Conservation (phyloP, 2,113 vertebrate species). For the Sinocyclocheilus grahami region DNA sequence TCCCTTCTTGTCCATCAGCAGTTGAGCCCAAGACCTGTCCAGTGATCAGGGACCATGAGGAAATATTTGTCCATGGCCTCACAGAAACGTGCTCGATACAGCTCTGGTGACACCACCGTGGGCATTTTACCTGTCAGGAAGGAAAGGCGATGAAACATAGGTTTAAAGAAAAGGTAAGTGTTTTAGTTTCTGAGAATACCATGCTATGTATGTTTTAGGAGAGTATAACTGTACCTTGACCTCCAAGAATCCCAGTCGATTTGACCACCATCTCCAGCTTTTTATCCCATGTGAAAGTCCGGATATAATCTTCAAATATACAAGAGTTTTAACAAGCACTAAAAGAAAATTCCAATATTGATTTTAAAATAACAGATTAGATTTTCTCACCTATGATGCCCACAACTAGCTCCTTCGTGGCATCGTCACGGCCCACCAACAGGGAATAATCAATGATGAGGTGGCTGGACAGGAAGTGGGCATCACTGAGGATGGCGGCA, state of each 20-base stretch:
- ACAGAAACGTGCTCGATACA: constrained; percentile 96
- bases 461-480: constrained; percentile 96
- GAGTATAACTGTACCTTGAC: constrained; percentile 81
- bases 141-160: not conserved
- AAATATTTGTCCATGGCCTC: constrained; percentile 99
- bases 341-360: not conserved
- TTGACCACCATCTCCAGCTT: constrained; percentile 99
- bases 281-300: constrained; percentile 99
- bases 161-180: not conserved
- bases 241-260: constrained; percentile 96
- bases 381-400: constrained; percentile 90
- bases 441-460: constrained; percentile 98
- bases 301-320: constrained; percentile 87
- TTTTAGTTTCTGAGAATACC: not conserved
- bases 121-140: constrained; percentile 90
- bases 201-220: not conserved
- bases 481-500: constrained; percentile 94
- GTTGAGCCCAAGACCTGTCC: constrained; percentile 93
- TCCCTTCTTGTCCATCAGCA: constrained; percentile 76
- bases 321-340: not conserved
- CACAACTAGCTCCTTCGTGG: constrained; percentile 91
- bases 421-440: constrained; percentile 93
- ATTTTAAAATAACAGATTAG: not conserved
- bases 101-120: constrained; percentile 95
- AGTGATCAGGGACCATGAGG: constrained; percentile 98